These are phyloP conservation scores for Cyaniris semiargus DNA, from an alignment of 2,888 invertebrate genomes.

Conservation along the genomic window DNA sequence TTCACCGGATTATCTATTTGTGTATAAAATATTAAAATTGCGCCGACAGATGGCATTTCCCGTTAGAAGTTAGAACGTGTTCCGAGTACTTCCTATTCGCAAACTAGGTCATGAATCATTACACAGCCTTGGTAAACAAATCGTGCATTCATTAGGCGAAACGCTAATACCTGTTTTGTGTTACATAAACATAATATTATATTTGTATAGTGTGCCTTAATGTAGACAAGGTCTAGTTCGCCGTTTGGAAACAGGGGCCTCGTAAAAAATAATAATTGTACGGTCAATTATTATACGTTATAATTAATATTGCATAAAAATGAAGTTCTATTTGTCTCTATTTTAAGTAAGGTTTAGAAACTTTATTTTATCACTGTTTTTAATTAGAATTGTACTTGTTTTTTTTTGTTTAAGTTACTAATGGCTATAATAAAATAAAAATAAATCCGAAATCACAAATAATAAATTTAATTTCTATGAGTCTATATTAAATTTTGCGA, in stretches of 20 bases:
- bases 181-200: neutral
- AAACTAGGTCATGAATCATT: neutral
- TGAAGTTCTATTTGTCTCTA: no score
- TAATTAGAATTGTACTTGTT: no score
- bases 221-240: neutral
- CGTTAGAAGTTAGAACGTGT: conserved; percentile 2
- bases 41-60: neutral
- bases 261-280: neutral
- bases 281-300: no score
- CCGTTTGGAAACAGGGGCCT: neutral
- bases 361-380: no score
- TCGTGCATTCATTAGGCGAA: conserved; percentile 6
- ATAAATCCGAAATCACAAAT: no score
- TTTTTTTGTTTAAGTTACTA: no score
- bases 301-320: no score
- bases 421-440: no score
- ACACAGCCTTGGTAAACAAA: neutral
- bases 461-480: neutral
- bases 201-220: neutral
- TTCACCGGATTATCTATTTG: no score
- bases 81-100: neutral
- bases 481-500: neutral
- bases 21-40: neutral
- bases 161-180: neutral
- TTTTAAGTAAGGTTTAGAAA: no score